phyloP scores from a whole-genome alignment of 2,888 invertebrate genomes.

The Conchocele bisecta region DNA sequence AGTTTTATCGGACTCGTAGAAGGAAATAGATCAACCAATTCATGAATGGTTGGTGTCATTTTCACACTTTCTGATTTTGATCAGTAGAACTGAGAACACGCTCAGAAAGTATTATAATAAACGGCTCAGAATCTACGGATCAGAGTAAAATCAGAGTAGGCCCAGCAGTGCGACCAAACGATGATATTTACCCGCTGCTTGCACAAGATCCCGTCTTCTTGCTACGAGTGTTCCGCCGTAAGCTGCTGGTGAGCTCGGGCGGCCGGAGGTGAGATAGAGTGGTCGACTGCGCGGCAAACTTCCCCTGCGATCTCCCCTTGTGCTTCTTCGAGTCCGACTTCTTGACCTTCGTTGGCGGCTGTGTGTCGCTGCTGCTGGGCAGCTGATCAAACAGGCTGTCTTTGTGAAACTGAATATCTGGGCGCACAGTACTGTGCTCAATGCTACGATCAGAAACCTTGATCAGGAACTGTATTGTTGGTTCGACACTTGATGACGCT shows the following conservation, averaged over 20 bases:
- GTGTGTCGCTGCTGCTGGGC: too few species aligned
- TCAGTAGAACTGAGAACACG: too few species aligned
- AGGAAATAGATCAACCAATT: too few species aligned
- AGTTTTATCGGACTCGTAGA: too few species aligned
- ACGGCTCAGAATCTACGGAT: too few species aligned
- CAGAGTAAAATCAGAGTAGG: too few species aligned
- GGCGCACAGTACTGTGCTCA: slow-evolving; percentile 34
- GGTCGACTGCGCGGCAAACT: slow-evolving; percentile 46
- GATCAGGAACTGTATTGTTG: too few species aligned
- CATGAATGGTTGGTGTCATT: too few species aligned
- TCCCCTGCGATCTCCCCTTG: slow-evolving; percentile 23
- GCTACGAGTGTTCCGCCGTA: slow-evolving; percentile 68
- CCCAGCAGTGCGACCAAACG: too few species aligned
- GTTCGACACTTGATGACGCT: too few species aligned
- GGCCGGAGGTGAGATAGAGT: slow-evolving; percentile 45
- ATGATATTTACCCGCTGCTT: slow-evolving; percentile 85
- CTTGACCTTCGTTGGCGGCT: slow-evolving; percentile 43
- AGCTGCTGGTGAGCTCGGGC: slow-evolving; percentile 67
- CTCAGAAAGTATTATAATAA: too few species aligned
- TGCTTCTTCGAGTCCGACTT: slow-evolving; percentile 42
- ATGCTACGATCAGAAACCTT: slow-evolving; percentile 40
- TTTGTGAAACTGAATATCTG: slow-evolving; percentile 41
- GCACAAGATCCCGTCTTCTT: slow-evolving; percentile 87
- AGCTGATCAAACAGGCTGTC: slow-evolving; percentile 43
- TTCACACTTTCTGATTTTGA: too few species aligned